A percentile compares a stretch with the other conserved stretches of the same genome.
Conservation (phyloP, 2,113 vertebrate species). For the Hystrix brachyura region DNA sequence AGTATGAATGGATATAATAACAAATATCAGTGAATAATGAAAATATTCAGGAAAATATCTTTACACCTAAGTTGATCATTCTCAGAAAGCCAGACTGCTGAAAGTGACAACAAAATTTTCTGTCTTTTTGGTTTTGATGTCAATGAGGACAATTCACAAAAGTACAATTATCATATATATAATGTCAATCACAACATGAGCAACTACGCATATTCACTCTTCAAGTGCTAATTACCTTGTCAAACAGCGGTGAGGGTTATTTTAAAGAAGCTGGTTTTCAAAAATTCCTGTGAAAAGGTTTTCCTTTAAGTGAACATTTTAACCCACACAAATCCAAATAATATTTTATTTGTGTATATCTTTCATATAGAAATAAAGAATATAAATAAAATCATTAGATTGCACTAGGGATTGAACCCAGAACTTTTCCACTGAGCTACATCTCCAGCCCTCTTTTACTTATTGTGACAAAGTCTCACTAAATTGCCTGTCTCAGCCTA, state of each 20-base stretch:
- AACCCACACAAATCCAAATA: neutral
- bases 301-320: conserved; percentile 24
- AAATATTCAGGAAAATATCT: conserved; percentile 56
- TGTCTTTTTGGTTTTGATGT: conserved; percentile 33
- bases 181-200: conserved; percentile 30
- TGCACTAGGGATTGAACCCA: neutral
- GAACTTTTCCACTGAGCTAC: neutral
- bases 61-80: neutral
- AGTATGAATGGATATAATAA: neutral
- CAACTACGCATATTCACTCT: neutral
- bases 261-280: conserved; percentile 42
- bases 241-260: neutral
- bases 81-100: conserved; percentile 31
- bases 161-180: neutral
- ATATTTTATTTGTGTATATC: conserved; percentile 5
- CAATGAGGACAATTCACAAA: neutral
- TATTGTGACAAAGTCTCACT: neutral
- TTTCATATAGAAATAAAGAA: conserved; percentile 58
- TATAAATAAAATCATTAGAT: conserved; percentile 41
- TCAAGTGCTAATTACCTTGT: neutral
- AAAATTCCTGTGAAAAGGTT: neutral
- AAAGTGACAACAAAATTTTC: conserved; percentile 32
- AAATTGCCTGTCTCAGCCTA: neutral
- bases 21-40: conserved; percentile 8
- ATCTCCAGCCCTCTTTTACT: neutral